A percentile compares a stretch with the other conserved stretches of the same genome.
Evolutionary conservation across 1,140 invertebrate genomes (phyloP).

Genomic region (Cyclina sinensis): DNA sequence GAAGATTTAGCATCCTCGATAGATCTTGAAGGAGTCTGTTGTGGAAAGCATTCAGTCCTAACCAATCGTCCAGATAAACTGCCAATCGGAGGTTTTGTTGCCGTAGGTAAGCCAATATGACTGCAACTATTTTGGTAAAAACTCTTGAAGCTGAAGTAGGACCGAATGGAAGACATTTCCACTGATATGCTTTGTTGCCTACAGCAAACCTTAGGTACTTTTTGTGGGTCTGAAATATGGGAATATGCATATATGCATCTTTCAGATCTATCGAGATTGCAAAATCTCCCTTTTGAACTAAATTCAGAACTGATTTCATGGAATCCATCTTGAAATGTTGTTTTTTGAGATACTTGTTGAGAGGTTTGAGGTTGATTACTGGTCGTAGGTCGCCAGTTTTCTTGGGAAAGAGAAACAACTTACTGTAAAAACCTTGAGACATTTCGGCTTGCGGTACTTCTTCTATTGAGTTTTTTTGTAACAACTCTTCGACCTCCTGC

Average conservation of each 20-base stretch:
- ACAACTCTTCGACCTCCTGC: conserved; percentile 49
- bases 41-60: background rate
- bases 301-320: conserved; percentile 61
- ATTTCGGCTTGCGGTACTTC: background rate
- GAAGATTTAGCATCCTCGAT: too few relatives aligned
- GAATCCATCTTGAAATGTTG: conserved; percentile 73
- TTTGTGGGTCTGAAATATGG: conserved; percentile 57
- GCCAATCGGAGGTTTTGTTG: conserved; percentile 1
- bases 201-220: conserved; percentile 66
- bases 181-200: conserved; percentile 38
- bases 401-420: conserved; percentile 69
- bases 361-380: conserved; percentile 53
- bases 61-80: conserved; percentile 56
- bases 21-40: background rate
- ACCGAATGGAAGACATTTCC: conserved; percentile 49
- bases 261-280: conserved; percentile 64
- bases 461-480: conserved; percentile 61
- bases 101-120: conserved; percentile 27
- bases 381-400: conserved; percentile 58
- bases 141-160: conserved; percentile 41
- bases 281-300: conserved; percentile 67
- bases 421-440: conserved; percentile 67
- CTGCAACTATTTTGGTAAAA: conserved; percentile 46
- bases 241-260: conserved; percentile 71
- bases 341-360: conserved; percentile 54